phyloP scores from a whole-genome alignment of 2,888 invertebrate genomes.

The Macrophya annulata region DNA sequence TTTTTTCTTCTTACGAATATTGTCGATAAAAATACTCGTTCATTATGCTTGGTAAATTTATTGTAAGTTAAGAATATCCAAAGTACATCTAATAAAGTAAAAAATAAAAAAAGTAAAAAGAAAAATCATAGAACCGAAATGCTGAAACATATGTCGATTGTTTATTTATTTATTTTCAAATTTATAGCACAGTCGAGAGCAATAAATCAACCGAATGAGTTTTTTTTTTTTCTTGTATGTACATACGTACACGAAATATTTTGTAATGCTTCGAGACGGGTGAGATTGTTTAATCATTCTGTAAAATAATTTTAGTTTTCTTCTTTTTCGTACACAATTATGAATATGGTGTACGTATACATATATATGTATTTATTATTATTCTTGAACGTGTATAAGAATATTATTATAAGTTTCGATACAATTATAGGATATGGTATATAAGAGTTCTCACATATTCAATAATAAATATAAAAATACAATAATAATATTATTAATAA shows the following conservation, averaged over 20 bases:
- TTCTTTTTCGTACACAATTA: background rate
- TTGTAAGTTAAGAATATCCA: background rate
- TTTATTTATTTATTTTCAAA: no score
- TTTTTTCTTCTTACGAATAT: background rate
- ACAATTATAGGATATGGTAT: constrained; percentile 59
- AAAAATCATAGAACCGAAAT: no score
- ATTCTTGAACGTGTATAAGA: constrained; percentile 70
- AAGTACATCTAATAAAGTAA: no score
- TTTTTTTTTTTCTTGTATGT: no score
- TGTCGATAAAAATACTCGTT: background rate
- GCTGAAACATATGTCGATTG: no score
- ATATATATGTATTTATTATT: constrained; percentile 63
- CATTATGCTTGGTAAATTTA: background rate
- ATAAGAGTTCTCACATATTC: constrained; percentile 63
- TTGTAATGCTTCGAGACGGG: background rate
- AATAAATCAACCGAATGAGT: no score
- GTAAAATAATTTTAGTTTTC: background rate
- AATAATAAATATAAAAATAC: constrained; percentile 63
- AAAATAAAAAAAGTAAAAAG: background rate
- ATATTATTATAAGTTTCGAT: constrained; percentile 66
- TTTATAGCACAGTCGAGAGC: no score
- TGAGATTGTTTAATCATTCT: background rate
- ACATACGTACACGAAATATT: no score
- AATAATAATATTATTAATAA: constrained; percentile 59
- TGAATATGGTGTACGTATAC: background rate